Percentiles rank a stretch among this genome's conserved stretches.
These are phyloP conservation scores for Salvator merianae DNA, from an alignment of 2,113 vertebrate genomes.

Conservation along the genomic window DNA sequence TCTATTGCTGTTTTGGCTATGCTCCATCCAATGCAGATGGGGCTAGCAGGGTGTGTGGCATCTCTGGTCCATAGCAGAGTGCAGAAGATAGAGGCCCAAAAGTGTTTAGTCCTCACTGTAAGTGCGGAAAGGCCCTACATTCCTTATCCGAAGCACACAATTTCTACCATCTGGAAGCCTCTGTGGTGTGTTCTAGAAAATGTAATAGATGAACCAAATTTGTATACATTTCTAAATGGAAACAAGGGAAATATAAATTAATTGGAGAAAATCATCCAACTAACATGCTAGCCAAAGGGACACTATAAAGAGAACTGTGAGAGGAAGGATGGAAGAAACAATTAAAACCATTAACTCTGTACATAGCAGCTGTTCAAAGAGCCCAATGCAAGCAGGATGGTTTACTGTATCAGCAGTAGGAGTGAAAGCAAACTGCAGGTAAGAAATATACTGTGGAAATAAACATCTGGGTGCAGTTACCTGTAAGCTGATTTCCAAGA, in stretches of 20 bases:
- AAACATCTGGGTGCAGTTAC: constrained; percentile 9
- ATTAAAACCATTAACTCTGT: constrained; percentile 11
- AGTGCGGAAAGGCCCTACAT: no score
- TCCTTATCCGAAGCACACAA: no score
- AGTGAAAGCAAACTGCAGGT: constrained; percentile 11
- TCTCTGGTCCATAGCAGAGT: no score
- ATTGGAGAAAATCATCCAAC: constrained; percentile 8
- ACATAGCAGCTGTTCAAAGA: constrained; percentile 11
- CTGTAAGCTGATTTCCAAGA: constrained; percentile 18
- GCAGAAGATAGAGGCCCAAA: no score
- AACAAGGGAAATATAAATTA: constrained; percentile 14
- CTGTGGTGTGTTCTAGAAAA: background rate
- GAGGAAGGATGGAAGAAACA: background rate
- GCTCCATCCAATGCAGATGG: no score
- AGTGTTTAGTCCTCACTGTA: no score
- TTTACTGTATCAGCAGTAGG: constrained; percentile 24
- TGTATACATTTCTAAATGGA: background rate
- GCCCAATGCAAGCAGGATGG: background rate
- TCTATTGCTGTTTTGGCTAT: no score
- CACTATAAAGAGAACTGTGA: background rate
- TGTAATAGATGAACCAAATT: background rate
- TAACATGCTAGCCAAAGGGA: background rate
- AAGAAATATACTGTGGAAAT: constrained; percentile 13
- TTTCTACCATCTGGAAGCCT: background rate
- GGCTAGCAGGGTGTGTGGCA: no score